Evolutionary conservation across 2,113 vertebrate genomes (phyloP).

Genomic region (Myiopsitta monachus): DNA sequence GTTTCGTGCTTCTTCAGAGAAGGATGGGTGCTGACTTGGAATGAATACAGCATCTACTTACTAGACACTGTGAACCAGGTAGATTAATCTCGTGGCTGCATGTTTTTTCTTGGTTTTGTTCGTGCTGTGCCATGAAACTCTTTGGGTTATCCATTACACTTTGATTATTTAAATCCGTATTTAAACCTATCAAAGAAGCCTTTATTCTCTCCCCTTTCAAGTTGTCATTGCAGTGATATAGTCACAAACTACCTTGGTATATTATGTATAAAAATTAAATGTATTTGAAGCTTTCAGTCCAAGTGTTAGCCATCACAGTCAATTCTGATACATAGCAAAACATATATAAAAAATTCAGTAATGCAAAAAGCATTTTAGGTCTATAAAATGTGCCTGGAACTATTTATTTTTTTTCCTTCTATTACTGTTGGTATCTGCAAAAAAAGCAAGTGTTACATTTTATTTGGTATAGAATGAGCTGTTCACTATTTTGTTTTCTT

Average conservation of each 20-base stretch:
- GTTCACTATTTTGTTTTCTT: neutral
- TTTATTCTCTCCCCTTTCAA: neutral
- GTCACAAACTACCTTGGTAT: neutral
- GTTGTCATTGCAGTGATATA: neutral
- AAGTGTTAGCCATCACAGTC: neutral
- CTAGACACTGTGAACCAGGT: constrained; percentile 90
- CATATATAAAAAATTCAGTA: neutral
- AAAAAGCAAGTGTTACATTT: neutral
- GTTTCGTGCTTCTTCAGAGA: constrained; percentile 87
- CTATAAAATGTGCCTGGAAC: neutral
- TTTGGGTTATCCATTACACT: neutral
- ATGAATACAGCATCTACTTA: constrained; percentile 93
- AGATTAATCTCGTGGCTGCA: neutral
- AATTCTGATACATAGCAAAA: neutral
- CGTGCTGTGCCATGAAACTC: accelerated
- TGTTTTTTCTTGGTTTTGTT: neutral
- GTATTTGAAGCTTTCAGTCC: neutral
- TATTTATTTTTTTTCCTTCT: neutral
- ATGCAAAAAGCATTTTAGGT: neutral
- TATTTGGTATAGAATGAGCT: neutral
- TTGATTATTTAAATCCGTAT: neutral
- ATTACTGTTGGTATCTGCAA: neutral
- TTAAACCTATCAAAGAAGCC: neutral
- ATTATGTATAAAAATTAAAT: neutral
- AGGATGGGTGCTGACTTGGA: constrained; percentile 96